Conservation (phyloP, 2,797 vertebrate species). For the Brachyalestes nurse region DNA sequence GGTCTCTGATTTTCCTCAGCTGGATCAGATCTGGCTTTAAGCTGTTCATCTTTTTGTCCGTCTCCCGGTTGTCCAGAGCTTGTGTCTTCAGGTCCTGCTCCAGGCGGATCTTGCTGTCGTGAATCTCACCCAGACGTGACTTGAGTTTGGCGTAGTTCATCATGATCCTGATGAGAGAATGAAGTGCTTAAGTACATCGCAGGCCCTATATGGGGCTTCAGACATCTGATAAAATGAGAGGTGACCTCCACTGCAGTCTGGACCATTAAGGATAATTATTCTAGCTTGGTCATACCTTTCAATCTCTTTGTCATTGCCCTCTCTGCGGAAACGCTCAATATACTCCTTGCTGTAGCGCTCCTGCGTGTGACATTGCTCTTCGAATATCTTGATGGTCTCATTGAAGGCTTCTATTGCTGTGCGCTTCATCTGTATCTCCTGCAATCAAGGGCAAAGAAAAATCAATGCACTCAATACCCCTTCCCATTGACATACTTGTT, state of each 20-base stretch:
- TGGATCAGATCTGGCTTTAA: constrained; percentile 96
- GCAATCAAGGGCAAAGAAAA: constrained; percentile 11
- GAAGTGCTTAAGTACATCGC: neutral
- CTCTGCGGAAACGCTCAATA: constrained; percentile 84
- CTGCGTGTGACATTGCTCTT: constrained; percentile 93
- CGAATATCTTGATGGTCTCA: constrained; percentile 98
- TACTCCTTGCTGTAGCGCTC: constrained; percentile 89
- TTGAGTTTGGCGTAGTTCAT: constrained; percentile 96
- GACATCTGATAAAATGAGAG: neutral
- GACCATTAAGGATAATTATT: neutral
- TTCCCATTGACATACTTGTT: constrained; percentile 1
- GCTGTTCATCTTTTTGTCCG: constrained; percentile 97
- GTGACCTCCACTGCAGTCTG: neutral
- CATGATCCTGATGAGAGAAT: constrained; percentile 82
- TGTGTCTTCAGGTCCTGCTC: constrained; percentile 96
- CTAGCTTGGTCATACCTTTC: constrained; percentile 75
- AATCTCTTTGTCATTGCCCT: constrained; percentile 88
- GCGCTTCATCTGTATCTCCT: constrained; percentile 99
- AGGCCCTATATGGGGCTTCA: neutral
- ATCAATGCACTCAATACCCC: constrained; percentile 27
- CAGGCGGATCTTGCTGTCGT: constrained; percentile 91
- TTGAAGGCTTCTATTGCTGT: constrained; percentile 97
- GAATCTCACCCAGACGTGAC: constrained; percentile 94
- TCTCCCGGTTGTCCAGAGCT: constrained; percentile 93
- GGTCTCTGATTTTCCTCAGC: constrained; percentile 95